Percentiles rank a stretch among this genome's conserved stretches.
These are phyloP conservation scores for Acheta domesticus DNA, from an alignment of 2,888 invertebrate species.

Conservation along the genomic window DNA sequence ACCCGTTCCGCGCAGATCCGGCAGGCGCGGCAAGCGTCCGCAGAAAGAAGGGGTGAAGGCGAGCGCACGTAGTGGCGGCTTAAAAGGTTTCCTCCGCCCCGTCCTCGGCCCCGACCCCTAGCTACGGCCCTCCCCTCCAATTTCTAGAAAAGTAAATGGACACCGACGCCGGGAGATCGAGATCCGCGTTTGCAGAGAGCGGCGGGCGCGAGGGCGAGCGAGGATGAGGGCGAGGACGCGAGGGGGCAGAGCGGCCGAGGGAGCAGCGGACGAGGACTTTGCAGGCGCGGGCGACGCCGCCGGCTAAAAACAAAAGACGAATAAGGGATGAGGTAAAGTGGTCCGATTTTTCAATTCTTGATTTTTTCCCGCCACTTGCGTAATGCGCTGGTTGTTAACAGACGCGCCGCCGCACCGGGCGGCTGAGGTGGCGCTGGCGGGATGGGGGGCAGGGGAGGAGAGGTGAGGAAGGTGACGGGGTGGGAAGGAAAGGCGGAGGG, in stretches of 20 bases:
- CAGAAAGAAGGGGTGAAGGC: not conserved
- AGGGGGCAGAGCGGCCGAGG: not conserved
- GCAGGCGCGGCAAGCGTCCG: not conserved
- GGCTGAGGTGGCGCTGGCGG: no score
- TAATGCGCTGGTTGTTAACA: not conserved
- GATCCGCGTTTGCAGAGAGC: not conserved
- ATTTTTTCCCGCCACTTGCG: not conserved
- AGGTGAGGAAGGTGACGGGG: no score
- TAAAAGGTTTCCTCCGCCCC: not conserved
- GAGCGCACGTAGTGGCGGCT: not conserved
- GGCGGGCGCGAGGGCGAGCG: not conserved
- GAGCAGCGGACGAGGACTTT: not conserved
- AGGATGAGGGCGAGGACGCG: not conserved
- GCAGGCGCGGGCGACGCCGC: no score
- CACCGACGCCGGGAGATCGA: not conserved
- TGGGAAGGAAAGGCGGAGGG: no score
- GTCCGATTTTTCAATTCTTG: slow-evolving; percentile 18
- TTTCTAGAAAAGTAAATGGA: not conserved
- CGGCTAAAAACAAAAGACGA: not conserved
- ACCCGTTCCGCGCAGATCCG: not conserved
- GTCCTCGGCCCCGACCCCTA: not conserved
- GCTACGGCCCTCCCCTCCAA: not conserved
- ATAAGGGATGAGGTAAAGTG: slow-evolving; percentile 9
- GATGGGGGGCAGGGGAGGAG: no score
- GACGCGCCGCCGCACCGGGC: not conserved